Evolutionary conservation across 2,888 invertebrate genomes (phyloP), one percentile per base, ranked within the genome.

Genomic region (Ophion obscuratus): DNA sequence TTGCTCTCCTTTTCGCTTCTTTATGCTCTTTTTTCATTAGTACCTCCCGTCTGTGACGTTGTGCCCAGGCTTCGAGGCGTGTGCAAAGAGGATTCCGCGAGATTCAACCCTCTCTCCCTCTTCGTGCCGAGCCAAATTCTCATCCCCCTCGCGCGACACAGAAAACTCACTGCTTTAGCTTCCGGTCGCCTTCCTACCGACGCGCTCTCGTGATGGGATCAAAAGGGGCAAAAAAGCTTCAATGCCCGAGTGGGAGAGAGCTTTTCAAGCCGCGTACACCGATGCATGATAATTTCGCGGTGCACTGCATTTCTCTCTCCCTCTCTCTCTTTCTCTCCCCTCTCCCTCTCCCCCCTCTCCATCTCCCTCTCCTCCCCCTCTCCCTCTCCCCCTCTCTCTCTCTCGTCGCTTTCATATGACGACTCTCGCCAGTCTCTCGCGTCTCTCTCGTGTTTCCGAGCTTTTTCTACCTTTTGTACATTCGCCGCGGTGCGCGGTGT

Each of bases 261-360:
- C 83, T 83, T 86, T 86, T 83, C 83, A 81, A 83, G 86, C 81
- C 83, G 83, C 68, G 81, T 81, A 83, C 83, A 86, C 83, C 83
- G 86, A 74, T 83, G 86, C 86, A 86, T 86, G 81, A 86, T 86
- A 86, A 86, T 86, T 86, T 83, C 77, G 82, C 80, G 80, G 82
- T 75, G 85, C 86, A 71, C 64, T 83, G 81, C 71, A 75, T 81
- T 66, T 81, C 64, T 77, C 59, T 67, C 11, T 64, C 20, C 27
- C 17, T 66, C 47, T 31, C 40, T 47, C 36, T 7, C 36, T 36
- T 5, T 36, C 36, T 36, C 36, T 36, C 36, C 4, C 36, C 4
- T n/a, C n/a, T n/a, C n/a, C n/a, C n/a, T n/a, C n/a, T n/a, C n/a
- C n/a, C n/a, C 40, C 7, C 40, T 40, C 40, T 83, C 68, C 74